Conservation (phyloP, 1,140 invertebrate genomes). For the Sycophaga agraensis region DNA sequence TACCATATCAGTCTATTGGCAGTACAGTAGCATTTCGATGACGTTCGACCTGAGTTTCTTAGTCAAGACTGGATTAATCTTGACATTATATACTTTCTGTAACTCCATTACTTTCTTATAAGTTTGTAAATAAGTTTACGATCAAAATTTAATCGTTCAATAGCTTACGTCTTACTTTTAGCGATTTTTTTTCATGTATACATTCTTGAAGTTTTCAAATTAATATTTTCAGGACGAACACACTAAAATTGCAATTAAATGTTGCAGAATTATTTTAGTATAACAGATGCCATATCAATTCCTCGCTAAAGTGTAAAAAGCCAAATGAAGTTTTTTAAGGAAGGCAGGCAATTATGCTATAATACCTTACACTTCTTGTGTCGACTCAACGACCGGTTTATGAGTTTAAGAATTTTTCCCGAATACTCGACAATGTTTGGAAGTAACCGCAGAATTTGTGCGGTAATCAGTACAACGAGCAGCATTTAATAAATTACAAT, state of each 20-base stretch:
- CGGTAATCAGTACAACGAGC: constrained; percentile 13
- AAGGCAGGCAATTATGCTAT: too few species aligned
- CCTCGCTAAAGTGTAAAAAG: background rate
- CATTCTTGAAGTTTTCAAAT: background rate
- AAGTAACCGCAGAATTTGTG: constrained; percentile 15
- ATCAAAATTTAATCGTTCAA: too few species aligned
- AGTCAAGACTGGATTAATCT: background rate
- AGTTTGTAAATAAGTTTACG: background rate
- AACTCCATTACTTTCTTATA: constrained; percentile 1
- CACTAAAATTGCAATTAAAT: background rate
- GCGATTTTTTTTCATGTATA: too few species aligned
- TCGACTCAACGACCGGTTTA: too few species aligned
- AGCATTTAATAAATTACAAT: constrained; percentile 3
- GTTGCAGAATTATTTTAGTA: background rate
- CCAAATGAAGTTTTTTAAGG: background rate
- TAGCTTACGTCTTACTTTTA: too few species aligned
- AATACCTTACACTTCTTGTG: too few species aligned
- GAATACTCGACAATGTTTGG: constrained; percentile 14
- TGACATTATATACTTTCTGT: background rate
- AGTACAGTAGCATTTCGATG: constrained; percentile 26
- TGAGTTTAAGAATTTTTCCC: too few species aligned
- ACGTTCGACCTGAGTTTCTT: constrained; percentile 15
- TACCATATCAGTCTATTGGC: constrained; percentile 24
- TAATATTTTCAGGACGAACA: background rate
- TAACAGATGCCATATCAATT: constrained; percentile 7